Base-by-base conservation (phyloP, 2,888 invertebrate species). In the Leptopilina syphax region DNA sequence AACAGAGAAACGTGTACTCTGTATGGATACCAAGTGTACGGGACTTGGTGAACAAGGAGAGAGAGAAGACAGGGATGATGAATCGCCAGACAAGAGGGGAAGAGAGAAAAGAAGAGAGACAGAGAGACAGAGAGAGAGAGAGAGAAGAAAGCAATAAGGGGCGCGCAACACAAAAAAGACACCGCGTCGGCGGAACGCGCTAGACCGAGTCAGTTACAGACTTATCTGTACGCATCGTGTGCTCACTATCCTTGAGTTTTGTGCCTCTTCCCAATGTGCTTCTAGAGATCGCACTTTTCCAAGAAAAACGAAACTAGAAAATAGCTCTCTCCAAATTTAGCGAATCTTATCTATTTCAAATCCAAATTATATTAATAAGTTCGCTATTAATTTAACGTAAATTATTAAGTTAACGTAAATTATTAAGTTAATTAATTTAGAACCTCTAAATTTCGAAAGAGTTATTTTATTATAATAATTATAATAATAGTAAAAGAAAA, bases 201-300 rank as follows among this genome's bases (percentile, higher is more conserved):
- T 91, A 90, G 90, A 91, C 87, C 90, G 90, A 89, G 88, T 89
- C 90, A 88, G 89, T 90, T 87, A 88, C 90, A 88, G 89, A 90
- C 91, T 91, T 91, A 91, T 91, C 90, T 76, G 34, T 76, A 47
- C 78, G 82, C 82, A 83, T 84, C 83, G 83, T 82, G 83, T 82
- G 83, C 80, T 82, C 82, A 80, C 82, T 81, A 83, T 82, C 82
- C 80, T 80, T 78, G 84, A 84, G 82, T 80, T 81, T 81, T 80
- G 81, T 82, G 83, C 50, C 50, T 27, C 54, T 70, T 27, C 70
- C 13, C 13, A 27, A 13, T 50, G 47, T 47, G 34, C 68, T 70
- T 70, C 68, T 47, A 7, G 24, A 50, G 68, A 70, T 70, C 34
- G 34, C 7, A 70, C 12, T 70, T 50, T 27, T 50, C 10, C 50